Evolutionary conservation across 2,113 vertebrate genomes (phyloP).

Genomic region (Dolichotis patagonum): DNA sequence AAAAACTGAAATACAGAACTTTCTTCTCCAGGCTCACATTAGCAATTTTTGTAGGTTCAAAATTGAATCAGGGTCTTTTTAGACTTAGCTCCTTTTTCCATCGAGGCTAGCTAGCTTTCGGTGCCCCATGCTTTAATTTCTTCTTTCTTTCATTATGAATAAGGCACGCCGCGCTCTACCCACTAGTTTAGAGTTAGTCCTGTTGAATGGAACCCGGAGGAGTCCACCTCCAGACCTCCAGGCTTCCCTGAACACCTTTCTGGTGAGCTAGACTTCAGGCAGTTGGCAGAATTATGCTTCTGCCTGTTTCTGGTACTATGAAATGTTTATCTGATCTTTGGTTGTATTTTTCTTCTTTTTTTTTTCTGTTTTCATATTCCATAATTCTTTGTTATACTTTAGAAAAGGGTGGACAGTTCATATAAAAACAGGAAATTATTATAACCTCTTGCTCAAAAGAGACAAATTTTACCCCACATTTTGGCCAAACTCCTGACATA

Average conservation of each 20-base stretch:
- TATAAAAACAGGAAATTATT: not conserved
- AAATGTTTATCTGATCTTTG: not conserved
- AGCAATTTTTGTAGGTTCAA: not conserved
- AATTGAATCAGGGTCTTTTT: not conserved
- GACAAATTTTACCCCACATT: not conserved
- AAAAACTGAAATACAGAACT: not conserved
- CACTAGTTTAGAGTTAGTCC: not conserved
- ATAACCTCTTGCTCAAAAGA: not conserved
- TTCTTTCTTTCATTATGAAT: not conserved
- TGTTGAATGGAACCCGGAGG: too few relatives aligned
- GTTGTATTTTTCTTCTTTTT: not conserved
- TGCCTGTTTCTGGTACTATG: not conserved
- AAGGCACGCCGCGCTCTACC: not conserved
- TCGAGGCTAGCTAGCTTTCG: not conserved
- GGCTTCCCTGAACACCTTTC: not conserved
- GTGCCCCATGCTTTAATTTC: not conserved
- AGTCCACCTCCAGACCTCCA: not conserved
- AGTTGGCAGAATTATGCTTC: not conserved
- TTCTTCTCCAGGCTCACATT: not conserved
- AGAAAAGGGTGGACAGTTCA: not conserved
- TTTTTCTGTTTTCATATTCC: not conserved
- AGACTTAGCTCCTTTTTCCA: not conserved
- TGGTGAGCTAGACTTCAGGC: not conserved
- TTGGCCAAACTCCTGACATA: not conserved
- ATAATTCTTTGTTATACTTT: not conserved